Evolutionary conservation across 2,888 invertebrate genomes (phyloP).

Genomic region (Willowsia nigromaculata): DNA sequence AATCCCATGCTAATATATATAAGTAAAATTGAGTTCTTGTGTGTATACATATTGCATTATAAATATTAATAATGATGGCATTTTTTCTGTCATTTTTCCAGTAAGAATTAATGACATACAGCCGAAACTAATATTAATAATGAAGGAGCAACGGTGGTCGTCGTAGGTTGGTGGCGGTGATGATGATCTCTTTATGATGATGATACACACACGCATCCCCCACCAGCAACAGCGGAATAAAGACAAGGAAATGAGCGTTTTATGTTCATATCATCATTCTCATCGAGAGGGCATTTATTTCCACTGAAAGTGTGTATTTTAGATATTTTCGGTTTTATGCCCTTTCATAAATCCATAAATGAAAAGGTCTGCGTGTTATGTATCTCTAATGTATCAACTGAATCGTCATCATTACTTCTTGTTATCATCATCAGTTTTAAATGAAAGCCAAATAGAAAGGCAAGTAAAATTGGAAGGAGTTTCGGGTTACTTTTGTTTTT

Average conservation of each 20-base stretch:
- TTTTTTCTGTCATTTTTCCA: background rate
- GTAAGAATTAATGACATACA: constrained; percentile 47
- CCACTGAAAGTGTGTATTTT: background rate
- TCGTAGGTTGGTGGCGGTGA: constrained; percentile 34
- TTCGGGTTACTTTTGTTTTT: background rate
- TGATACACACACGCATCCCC: constrained; percentile 5
- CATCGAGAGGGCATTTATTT: background rate
- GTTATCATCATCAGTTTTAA: constrained; percentile 27
- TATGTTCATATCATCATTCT: background rate
- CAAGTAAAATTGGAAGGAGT: background rate
- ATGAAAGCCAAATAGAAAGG: background rate
- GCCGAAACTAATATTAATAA: constrained; percentile 51
- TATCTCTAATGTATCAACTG: background rate
- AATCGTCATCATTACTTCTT: constrained; percentile 17
- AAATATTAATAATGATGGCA: constrained; percentile 26
- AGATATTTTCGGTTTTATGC: background rate
- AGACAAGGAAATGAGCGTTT: constrained; percentile 43
- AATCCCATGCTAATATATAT: background rate
- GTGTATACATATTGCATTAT: constrained; percentile 14
- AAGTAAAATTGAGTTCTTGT: background rate
- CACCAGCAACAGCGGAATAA: constrained; percentile 11
- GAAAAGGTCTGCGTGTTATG: background rate
- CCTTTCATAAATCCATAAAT: constrained; percentile 1
- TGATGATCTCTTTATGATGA: constrained; percentile 53
- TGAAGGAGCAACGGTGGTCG: constrained; percentile 46